Conservation (phyloP, 2,888 invertebrate genomes). For the Chirona hameri region DNA sequence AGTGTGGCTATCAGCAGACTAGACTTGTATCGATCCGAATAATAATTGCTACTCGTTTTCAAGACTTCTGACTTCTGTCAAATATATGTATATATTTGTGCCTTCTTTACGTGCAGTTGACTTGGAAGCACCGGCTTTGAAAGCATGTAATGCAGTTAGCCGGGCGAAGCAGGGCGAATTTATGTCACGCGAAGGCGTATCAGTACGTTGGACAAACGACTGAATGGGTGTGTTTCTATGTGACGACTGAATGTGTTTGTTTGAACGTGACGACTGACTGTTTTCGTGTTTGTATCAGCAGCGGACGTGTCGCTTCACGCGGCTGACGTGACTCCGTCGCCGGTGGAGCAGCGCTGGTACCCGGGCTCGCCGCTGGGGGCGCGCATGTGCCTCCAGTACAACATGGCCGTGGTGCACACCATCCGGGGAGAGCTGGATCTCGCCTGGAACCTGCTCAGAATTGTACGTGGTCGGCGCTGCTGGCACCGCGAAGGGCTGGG, state of each 20-base stretch:
- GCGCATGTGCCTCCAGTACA: conserved; percentile 67
- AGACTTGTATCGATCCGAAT: too few species aligned
- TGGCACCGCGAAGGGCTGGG: too few species aligned
- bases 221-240: neutral
- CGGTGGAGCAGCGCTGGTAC: conserved; percentile 52
- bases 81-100: too few species aligned
- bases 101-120: too few species aligned
- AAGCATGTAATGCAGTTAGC: too few species aligned
- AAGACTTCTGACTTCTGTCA: too few species aligned
- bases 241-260: neutral
- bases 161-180: too few species aligned
- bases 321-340: neutral
- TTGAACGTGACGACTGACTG: neutral
- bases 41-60: too few species aligned
- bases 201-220: too few species aligned
- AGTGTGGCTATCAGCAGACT: too few species aligned
- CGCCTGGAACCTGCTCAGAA: conserved; percentile 53
- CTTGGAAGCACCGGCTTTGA: too few species aligned
- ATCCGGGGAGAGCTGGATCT: conserved; percentile 69
- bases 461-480: conserved; percentile 31
- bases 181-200: too few species aligned
- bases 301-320: conserved; percentile 8
- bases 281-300: neutral
- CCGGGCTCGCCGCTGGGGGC: conserved; percentile 62
- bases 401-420: conserved; percentile 72